phyloP scores from a whole-genome alignment of 2,797 vertebrate species.

The Ispidina lecontei region DNA sequence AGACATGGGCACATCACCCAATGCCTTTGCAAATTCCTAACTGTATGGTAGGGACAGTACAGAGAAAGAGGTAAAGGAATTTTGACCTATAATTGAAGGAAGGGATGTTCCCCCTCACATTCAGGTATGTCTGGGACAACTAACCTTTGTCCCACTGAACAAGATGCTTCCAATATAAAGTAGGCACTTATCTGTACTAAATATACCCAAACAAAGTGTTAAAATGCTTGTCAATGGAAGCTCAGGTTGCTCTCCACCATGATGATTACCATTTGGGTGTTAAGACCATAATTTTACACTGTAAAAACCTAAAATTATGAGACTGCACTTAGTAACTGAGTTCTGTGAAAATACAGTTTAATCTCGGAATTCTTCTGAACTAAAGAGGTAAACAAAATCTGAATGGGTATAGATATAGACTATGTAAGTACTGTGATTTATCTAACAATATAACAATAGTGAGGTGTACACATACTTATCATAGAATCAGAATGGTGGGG shows the following conservation, averaged over 20 bases:
- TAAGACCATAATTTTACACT: not conserved
- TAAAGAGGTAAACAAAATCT: not conserved
- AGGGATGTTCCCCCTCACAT: not conserved
- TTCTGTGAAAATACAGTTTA: not conserved
- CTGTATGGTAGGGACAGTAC: rapidly evolving
- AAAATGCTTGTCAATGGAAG: not conserved
- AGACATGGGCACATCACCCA: not conserved
- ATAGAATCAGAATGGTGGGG: no score
- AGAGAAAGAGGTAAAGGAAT: not conserved
- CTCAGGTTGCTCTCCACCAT: not conserved
- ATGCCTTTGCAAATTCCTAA: not conserved
- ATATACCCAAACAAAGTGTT: not conserved
- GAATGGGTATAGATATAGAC: not conserved
- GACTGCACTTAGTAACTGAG: not conserved
- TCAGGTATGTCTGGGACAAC: not conserved
- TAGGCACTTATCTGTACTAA: not conserved
- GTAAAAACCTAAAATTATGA: not conserved
- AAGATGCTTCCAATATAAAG: not conserved
- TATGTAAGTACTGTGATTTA: not conserved
- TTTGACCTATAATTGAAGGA: not conserved
- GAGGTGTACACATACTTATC: not conserved
- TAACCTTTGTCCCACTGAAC: not conserved
- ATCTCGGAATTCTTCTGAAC: not conserved
- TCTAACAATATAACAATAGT: not conserved
- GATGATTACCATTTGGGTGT: not conserved